A percentile compares a stretch with the other conserved stretches of the same genome.
These are phyloP conservation scores for Rallus crepitans DNA, from an alignment of 2,797 vertebrate genomes.

Conservation along the genomic window DNA sequence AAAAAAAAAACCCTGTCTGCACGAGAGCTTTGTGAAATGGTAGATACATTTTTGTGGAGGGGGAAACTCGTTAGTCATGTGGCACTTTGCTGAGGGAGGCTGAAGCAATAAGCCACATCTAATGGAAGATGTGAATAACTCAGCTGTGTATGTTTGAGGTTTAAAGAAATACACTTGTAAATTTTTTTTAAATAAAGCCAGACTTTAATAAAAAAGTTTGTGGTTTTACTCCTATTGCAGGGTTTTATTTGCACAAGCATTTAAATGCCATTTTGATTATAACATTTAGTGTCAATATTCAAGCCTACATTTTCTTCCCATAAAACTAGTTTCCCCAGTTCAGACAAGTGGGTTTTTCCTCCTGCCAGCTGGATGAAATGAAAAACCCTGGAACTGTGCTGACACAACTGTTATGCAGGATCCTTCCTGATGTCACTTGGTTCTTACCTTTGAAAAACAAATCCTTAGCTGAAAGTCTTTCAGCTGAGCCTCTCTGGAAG, in stretches of 20 bases:
- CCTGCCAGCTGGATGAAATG: conserved; percentile 53
- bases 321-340: conserved; percentile 68
- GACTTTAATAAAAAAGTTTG: conserved; percentile 77
- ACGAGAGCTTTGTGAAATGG: conserved; percentile 41
- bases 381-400: conserved; percentile 42
- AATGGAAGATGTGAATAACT: conserved; percentile 80
- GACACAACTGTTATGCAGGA: conserved; percentile 35
- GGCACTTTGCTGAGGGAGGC: conserved; percentile 72
- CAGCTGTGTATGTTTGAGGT: conserved; percentile 70
- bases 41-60: conserved; percentile 54
- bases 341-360: conserved; percentile 73
- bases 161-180: conserved; percentile 79
- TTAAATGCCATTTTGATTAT: conserved; percentile 81
- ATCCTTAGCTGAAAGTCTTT: not conserved
- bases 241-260: conserved; percentile 79
- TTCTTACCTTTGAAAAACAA: not conserved
- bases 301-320: conserved; percentile 74
- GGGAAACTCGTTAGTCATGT: conserved; percentile 65
- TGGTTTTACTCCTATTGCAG: conserved; percentile 78
- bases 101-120: conserved; percentile 75
- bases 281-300: conserved; percentile 77
- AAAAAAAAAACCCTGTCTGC: not conserved
- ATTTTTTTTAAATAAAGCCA: conserved; percentile 80
- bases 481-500: not conserved
- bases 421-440: not conserved